phyloP scores from a whole-genome alignment of 2,797 vertebrate species.

The Nyctibius grandis region DNA sequence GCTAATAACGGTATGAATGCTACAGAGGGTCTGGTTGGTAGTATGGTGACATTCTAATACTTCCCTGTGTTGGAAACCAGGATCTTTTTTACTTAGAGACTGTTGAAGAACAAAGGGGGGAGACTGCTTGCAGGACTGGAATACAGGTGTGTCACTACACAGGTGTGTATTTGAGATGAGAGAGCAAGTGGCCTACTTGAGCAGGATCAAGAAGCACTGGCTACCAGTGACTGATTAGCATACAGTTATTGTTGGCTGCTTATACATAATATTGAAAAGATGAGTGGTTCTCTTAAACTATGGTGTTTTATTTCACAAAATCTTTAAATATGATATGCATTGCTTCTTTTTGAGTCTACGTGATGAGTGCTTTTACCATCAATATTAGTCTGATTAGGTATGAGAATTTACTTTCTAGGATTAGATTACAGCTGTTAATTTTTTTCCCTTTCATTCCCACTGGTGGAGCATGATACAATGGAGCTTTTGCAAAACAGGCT shows the following conservation, averaged over 20 bases:
- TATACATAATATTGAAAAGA: fast-evolving
- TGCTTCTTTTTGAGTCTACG: not conserved
- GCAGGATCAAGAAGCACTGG: not conserved
- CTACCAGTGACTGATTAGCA: not conserved
- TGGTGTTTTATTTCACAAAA: not conserved
- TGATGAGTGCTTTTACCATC: not conserved
- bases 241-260: not conserved
- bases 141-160: not conserved
- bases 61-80: not conserved
- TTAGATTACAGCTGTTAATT: not conserved
- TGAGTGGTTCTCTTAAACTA: not conserved
- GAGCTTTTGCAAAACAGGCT: not conserved
- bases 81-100: not conserved
- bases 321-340: not conserved
- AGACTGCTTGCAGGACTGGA: not conserved
- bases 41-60: not conserved
- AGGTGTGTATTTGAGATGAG: fast-evolving
- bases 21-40: not conserved
- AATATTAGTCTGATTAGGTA: not conserved
- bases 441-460: not conserved
- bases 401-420: not conserved
- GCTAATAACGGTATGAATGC: not conserved
- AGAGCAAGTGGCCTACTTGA: not conserved
- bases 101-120: not conserved
- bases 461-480: not conserved